Evolutionary conservation across 2,113 vertebrate species (phyloP).

Genomic region (Accipiter cooperii): DNA sequence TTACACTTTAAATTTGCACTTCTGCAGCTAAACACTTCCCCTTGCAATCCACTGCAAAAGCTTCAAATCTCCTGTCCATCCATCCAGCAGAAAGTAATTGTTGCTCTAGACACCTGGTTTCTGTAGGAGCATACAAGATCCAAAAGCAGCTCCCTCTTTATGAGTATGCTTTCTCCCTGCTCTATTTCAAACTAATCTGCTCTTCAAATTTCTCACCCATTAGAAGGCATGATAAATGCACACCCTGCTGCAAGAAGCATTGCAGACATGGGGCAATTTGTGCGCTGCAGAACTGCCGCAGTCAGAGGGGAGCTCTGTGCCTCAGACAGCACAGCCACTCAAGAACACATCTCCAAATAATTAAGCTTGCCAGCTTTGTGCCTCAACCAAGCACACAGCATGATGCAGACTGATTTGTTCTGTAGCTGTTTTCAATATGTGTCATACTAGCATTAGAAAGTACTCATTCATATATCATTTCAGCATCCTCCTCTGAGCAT

Average conservation of each 20-base stretch:
- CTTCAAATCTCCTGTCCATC: not conserved
- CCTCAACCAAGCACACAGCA: not conserved
- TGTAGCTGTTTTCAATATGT: accelerated
- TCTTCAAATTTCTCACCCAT: too few relatives aligned
- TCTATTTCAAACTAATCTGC: not conserved
- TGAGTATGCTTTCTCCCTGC: not conserved
- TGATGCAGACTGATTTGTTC: accelerated
- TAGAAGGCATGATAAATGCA: accelerated
- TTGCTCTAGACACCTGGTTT: not conserved
- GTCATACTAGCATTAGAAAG: not conserved
- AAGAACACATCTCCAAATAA: not conserved
- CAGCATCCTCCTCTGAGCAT: not conserved
- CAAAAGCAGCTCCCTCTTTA: not conserved
- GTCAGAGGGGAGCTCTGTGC: not conserved
- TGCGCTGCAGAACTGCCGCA: not conserved
- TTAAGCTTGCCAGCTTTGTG: not conserved
- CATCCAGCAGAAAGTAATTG: not conserved
- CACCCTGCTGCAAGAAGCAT: not conserved
- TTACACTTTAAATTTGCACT: accelerated
- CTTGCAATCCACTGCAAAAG: too few relatives aligned
- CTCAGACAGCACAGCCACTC: not conserved
- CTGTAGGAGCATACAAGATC: not conserved
- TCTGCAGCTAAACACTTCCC: not conserved
- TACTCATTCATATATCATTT: accelerated
- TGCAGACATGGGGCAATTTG: accelerated